These are phyloP conservation scores for Archips xylosteana DNA, from an alignment of 2,888 invertebrate genomes.

Conservation along the genomic window DNA sequence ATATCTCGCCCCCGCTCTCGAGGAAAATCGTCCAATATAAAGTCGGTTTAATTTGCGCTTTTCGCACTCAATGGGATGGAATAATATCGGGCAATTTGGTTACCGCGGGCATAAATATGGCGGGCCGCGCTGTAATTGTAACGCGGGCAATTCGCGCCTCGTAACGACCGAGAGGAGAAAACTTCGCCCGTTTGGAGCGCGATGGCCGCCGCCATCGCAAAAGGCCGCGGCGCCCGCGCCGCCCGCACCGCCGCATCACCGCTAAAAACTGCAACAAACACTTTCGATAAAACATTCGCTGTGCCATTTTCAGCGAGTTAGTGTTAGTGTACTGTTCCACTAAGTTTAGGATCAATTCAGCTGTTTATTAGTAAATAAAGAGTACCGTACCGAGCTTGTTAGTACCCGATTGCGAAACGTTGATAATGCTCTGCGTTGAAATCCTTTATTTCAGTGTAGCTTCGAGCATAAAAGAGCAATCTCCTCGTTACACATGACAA, in stretches of 20 bases:
- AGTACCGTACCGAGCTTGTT: background rate
- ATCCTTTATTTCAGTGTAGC: constrained; percentile 52
- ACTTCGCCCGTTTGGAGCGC: constrained; percentile 79
- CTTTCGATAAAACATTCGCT: background rate
- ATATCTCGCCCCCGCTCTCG: constrained; percentile 82
- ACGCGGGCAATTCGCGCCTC: constrained; percentile 84
- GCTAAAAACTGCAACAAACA: constrained; percentile 7
- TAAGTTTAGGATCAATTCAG: background rate
- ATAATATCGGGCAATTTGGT: constrained; percentile 86
- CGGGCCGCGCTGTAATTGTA: constrained; percentile 83
- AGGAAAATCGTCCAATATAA: constrained; percentile 85
- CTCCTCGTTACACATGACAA: constrained; percentile 56
- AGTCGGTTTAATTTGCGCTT: constrained; percentile 86
- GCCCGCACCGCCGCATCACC: constrained; percentile 43
- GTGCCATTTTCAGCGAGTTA: background rate
- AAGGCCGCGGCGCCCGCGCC: constrained; percentile 43
- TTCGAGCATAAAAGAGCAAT: constrained; percentile 59
- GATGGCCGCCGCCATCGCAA: constrained; percentile 56
- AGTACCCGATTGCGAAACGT: constrained; percentile 20
- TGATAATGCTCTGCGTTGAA: constrained; percentile 37
- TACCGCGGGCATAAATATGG: constrained; percentile 85
- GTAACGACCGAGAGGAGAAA: constrained; percentile 82
- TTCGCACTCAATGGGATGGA: constrained; percentile 86
- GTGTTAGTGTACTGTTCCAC: background rate
- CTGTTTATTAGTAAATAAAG: no score